A percentile compares a stretch with the other conserved stretches of the same genome.
Evolutionary conservation across 2,888 invertebrate genomes (phyloP).

Genomic region (Galerucella calmariensis): DNA sequence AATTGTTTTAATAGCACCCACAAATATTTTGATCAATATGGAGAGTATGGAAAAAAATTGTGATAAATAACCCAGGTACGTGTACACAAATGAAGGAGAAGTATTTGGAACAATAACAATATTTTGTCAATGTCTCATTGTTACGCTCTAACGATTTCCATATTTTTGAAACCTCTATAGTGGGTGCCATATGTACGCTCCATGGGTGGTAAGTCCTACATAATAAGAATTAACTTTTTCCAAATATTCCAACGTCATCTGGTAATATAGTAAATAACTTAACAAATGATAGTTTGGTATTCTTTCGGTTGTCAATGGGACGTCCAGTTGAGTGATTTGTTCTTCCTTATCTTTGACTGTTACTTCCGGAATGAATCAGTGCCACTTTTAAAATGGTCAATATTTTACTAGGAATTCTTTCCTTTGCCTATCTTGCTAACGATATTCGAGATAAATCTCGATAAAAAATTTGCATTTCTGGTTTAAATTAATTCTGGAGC

Average conservation of each 20-base stretch:
- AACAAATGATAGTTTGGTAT: slow-evolving; percentile 9
- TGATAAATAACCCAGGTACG: background rate
- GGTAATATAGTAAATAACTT: slow-evolving; percentile 2
- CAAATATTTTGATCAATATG: too few relatives aligned
- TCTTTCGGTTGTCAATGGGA: slow-evolving; percentile 9
- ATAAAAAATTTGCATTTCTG: too few relatives aligned
- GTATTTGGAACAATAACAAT: too few relatives aligned
- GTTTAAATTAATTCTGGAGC: too few relatives aligned
- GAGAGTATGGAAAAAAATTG: too few relatives aligned
- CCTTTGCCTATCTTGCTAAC: background rate
- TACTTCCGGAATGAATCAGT: slow-evolving; percentile 13
- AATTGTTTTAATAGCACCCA: too few relatives aligned
- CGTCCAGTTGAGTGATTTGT: slow-evolving; percentile 9
- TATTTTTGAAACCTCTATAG: background rate
- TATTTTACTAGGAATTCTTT: slow-evolving; percentile 3
- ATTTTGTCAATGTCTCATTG: background rate
- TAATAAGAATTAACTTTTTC: background rate
- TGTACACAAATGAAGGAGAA: too few relatives aligned
- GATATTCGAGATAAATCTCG: too few relatives aligned
- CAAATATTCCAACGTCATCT: background rate
- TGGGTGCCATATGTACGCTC: background rate
- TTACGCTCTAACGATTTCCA: background rate
- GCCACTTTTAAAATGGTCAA: background rate
- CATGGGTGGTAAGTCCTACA: background rate
- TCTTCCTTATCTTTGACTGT: background rate